phyloP scores from a whole-genome alignment of 2,113 vertebrate genomes.

The Melanerpes formicivorus region DNA sequence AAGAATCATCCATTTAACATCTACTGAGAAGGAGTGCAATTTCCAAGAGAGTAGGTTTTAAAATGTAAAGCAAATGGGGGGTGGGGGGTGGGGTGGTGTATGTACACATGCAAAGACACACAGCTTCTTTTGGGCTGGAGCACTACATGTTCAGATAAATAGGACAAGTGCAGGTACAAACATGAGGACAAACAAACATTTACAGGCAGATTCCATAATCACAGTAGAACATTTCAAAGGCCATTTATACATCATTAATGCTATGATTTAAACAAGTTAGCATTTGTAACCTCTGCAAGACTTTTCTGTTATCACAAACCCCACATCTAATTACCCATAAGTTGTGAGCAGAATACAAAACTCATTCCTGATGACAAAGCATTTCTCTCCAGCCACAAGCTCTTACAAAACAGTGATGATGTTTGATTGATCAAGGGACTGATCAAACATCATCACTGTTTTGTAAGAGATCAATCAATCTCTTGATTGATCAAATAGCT shows the following conservation, averaged over 20 bases:
- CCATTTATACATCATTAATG: background rate
- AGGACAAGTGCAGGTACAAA: background rate
- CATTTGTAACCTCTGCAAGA: background rate
- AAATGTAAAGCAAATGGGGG: background rate
- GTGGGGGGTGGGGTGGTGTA: background rate
- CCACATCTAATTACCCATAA: background rate
- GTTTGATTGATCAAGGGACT: background rate
- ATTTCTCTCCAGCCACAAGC: background rate
- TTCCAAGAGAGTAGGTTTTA: background rate
- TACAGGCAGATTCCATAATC: background rate
- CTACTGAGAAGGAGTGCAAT: too few relatives aligned
- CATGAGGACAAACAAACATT: background rate
- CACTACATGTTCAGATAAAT: background rate
- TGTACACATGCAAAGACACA: background rate
- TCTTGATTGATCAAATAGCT: background rate
- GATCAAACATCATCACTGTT: too few relatives aligned
- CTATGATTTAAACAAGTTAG: background rate
- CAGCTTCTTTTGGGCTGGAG: background rate
- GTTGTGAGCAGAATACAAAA: background rate
- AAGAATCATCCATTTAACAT: background rate
- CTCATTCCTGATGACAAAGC: background rate
- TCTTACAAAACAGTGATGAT: background rate
- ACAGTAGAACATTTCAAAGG: background rate
- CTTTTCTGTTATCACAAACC: background rate
- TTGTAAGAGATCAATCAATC: too few relatives aligned